Evolutionary conservation across 2,113 vertebrate genomes (phyloP).

Genomic region (Gambusia affinis): DNA sequence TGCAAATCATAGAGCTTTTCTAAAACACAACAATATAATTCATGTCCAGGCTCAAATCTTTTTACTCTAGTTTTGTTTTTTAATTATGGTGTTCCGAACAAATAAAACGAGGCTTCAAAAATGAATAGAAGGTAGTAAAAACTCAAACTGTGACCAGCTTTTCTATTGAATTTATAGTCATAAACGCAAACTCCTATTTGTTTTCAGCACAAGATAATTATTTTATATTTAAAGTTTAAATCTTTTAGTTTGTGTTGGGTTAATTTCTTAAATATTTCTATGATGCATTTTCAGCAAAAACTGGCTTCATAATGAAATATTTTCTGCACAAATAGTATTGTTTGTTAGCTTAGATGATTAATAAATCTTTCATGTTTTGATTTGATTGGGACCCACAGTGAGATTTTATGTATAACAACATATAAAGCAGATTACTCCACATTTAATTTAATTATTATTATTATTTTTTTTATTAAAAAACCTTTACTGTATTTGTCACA

Average conservation of each 20-base stretch:
- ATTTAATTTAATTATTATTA: not conserved
- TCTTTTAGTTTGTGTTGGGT: no score
- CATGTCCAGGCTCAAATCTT: not conserved
- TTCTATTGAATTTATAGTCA: not conserved
- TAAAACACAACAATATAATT: not conserved
- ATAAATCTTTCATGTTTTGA: not conserved
- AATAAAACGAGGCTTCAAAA: not conserved
- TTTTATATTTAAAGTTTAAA: not conserved
- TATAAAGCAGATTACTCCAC: constrained; percentile 17
- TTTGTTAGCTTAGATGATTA: not conserved
- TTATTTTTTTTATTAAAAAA: no score
- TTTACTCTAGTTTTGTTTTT: not conserved
- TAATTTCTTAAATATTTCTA: no score
- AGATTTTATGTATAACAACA: constrained; percentile 21
- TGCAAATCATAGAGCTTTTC: not conserved
- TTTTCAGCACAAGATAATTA: not conserved
- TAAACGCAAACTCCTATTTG: not conserved
- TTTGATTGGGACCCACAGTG: no score
- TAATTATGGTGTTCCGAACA: not conserved
- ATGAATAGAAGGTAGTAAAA: not conserved
- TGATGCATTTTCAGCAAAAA: no score
- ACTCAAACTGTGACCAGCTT: not conserved
- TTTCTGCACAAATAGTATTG: not conserved
- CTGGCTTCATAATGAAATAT: not conserved
- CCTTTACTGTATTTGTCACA: not conserved